phyloP scores from a whole-genome alignment of 2,797 vertebrate species.

The Apodemus agrarius region DNA sequence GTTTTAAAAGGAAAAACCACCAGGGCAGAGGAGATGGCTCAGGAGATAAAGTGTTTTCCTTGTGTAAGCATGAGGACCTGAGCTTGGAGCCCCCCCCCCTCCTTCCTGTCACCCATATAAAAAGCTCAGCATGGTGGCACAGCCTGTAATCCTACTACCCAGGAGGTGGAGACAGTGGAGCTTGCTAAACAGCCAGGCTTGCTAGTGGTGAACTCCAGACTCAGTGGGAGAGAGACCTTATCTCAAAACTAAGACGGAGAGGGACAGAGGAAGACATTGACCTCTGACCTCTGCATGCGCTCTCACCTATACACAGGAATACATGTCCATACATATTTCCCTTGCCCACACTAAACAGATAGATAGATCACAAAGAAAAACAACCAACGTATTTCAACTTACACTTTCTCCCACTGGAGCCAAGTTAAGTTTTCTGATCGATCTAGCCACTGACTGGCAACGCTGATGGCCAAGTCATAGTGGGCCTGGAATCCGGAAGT shows the following conservation, averaged over 20 bases:
- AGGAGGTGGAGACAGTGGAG: neutral
- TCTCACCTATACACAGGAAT: neutral
- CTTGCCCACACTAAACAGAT: neutral
- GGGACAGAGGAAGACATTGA: neutral
- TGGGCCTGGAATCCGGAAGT: constrained; percentile 87
- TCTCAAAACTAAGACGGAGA: neutral
- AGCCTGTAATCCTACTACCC: neutral
- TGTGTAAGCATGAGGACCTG: neutral
- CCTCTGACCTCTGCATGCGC: neutral
- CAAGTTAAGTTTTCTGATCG: constrained; percentile 82
- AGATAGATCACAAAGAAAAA: neutral
- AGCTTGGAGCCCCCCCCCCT: too few species aligned
- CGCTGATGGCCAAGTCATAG: constrained; percentile 91
- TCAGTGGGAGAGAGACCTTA: neutral
- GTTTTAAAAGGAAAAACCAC: neutral
- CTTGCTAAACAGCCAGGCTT: neutral
- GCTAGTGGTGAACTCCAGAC: neutral
- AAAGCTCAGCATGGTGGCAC: neutral
- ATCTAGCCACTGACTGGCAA: constrained; percentile 90
- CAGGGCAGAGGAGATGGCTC: neutral
- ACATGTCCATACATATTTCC: too few species aligned
- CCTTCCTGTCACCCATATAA: too few species aligned
- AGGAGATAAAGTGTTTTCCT: neutral
- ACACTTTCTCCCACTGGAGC: constrained; percentile 77
- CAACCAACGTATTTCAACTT: constrained; percentile 63